These are phyloP conservation scores for Drosophila repleta DNA, from an alignment of 1,140 invertebrate genomes.

Conservation along the genomic window DNA sequence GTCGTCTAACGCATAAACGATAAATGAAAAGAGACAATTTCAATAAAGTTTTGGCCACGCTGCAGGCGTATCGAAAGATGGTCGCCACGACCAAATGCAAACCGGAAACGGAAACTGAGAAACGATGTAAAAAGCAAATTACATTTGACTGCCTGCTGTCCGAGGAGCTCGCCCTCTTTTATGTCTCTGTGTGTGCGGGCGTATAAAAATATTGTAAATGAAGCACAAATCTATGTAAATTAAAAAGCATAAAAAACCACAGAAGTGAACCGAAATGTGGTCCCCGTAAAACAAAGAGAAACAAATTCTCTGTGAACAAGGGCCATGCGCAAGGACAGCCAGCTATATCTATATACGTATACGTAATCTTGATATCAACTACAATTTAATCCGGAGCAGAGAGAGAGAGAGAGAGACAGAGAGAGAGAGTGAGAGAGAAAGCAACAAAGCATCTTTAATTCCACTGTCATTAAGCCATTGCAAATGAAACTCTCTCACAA, in stretches of 20 bases:
- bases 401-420: background rate
- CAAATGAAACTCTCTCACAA: too few relatives aligned
- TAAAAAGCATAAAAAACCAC: constrained; percentile 68
- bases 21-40: constrained; percentile 79
- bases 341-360: background rate
- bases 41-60: constrained; percentile 69
- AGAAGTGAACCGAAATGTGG: constrained; percentile 51
- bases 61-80: constrained; percentile 36
- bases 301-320: constrained; percentile 10
- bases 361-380: constrained; percentile 1
- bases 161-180: background rate
- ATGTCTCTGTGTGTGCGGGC: constrained; percentile 3
- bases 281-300: constrained; percentile 58
- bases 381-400: background rate
- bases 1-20: constrained; percentile 61
- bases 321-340: background rate
- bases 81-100: constrained; percentile 61
- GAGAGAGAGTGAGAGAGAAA: background rate
- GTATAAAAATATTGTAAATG: constrained; percentile 73
- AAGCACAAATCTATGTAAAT: constrained; percentile 74
- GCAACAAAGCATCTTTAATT: background rate
- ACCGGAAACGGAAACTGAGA: constrained; percentile 66
- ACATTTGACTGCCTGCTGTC: constrained; percentile 53
- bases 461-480: too few relatives aligned
- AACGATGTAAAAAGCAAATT: constrained; percentile 77